Conservation (phyloP, 2,113 vertebrate species). For the Manacus vitellinus region DNA sequence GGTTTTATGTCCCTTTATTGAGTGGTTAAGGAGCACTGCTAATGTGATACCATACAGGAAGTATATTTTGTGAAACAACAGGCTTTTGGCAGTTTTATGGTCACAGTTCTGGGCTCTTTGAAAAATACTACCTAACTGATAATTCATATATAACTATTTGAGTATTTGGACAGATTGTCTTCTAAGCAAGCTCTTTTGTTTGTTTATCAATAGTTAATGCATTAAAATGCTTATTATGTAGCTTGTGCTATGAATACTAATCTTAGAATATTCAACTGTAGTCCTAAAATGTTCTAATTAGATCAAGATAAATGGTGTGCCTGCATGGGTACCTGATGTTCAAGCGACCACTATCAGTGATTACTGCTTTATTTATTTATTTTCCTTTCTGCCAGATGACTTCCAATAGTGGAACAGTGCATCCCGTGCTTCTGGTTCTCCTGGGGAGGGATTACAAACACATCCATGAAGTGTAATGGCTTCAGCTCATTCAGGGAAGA, state of each 20-base stretch:
- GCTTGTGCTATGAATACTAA: slow-evolving; percentile 54
- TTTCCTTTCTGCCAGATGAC: background rate
- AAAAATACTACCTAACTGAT: background rate
- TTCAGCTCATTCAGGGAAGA: background rate
- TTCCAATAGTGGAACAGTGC: background rate
- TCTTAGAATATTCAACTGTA: background rate
- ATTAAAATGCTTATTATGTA: slow-evolving; percentile 42
- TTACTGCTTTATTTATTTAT: background rate
- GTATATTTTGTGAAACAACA: background rate
- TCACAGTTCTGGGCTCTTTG: background rate
- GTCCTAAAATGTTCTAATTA: slow-evolving; percentile 28
- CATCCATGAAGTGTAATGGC: background rate
- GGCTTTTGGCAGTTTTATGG: background rate
- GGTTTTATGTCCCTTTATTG: background rate
- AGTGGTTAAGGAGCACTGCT: background rate
- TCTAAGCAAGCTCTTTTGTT: slow-evolving; percentile 34
- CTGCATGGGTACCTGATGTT: background rate
- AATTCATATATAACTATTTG: background rate
- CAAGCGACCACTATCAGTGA: background rate
- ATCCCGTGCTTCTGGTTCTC: background rate
- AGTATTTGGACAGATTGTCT: slow-evolving; percentile 35
- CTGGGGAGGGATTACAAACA: background rate
- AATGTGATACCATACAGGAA: background rate
- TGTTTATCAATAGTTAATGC: slow-evolving; percentile 48
- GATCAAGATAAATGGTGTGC: background rate